phyloP scores from a whole-genome alignment of 2,113 vertebrate species.

The Hyaena hyaena region DNA sequence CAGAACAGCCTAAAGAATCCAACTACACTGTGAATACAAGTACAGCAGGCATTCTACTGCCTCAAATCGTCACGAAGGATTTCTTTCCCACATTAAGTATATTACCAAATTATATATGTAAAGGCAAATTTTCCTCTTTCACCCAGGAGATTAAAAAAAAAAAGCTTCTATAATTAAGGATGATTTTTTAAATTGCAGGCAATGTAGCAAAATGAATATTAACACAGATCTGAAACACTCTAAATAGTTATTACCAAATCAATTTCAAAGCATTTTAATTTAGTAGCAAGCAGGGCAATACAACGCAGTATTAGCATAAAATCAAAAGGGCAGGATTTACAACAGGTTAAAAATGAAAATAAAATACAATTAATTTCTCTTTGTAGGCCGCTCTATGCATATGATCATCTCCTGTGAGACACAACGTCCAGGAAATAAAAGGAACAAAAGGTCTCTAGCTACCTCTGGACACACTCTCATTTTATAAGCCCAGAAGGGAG shows the following conservation, averaged over 20 bases:
- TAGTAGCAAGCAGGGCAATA: background rate
- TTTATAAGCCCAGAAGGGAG: conserved; percentile 3
- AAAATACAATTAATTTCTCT: conserved; percentile 31
- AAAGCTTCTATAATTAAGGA: conserved; percentile 73
- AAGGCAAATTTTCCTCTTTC: conserved; percentile 64
- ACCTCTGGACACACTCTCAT: conserved; percentile 25
- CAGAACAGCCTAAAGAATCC: background rate
- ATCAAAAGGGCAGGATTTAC: conserved; percentile 59
- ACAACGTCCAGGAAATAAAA: conserved; percentile 17
- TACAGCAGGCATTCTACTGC: background rate
- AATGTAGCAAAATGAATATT: conserved; percentile 74
- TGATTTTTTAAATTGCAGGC: conserved; percentile 77
- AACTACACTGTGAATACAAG: background rate
- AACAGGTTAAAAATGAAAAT: conserved; percentile 54
- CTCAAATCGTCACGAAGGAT: background rate
- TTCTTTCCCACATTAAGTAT: background rate
- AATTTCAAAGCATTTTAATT: conserved; percentile 66
- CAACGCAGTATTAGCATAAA: conserved; percentile 54
- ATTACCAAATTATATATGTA: conserved; percentile 58
- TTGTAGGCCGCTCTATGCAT: background rate
- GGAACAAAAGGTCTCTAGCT: conserved; percentile 34
- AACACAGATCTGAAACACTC: conserved; percentile 67
- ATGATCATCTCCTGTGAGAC: background rate
- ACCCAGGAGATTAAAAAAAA: conserved; percentile 41
- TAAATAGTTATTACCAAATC: conserved; percentile 74